Evolutionary conservation across 2,888 invertebrate genomes (phyloP), one percentile per base, ranked within the genome.

Genomic region (Limnephilus marmoratus): DNA sequence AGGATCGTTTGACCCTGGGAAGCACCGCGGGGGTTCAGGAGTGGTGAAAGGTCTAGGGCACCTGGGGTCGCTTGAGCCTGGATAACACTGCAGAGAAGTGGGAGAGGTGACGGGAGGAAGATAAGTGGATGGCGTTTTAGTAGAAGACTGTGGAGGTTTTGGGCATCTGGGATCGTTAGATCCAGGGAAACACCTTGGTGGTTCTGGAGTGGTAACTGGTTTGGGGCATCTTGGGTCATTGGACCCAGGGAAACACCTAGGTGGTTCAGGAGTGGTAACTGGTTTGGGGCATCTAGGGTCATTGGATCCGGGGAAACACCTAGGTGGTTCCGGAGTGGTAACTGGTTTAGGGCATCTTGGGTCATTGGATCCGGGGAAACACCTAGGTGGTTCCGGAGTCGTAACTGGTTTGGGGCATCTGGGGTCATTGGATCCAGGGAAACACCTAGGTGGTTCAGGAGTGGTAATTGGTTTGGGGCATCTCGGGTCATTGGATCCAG

Each of bases 1-100:
- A 0, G 95, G 95, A 94, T 96, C 95, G 34, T 94, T 94, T n/a
- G 95, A 94, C n/a, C 94, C 94, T 1, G 95, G 95, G 91, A 94
- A 95, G 88, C 95, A 95, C 9, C 93, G 94, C 18, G 94, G 94
- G 45, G 93, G 94, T n/a, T 91, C 93, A 7, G 94, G 92, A 68
- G 94, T 92, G 31, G 94, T 94, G 2, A 37, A 29, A 9, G 94
- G 94, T 93, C 94, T 93, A 3, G 94, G 94, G 83, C 94, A 94
- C 31, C 94, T 82, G 31, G 94, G 94, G 90, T 94, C 94, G 12
- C 87, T 94, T 7, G 94, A 94, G 31, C 93, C 94, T 87, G 94
- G 94, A 93, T 83, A 94, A 91, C 93, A 94, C 85, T 94, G 80
- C 37, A 94, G 95, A 0, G 94, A 91, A 0, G 90, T 91, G 34